Conservation (phyloP, 2,888 invertebrate species). For the Melangyna quadrimaculata region DNA sequence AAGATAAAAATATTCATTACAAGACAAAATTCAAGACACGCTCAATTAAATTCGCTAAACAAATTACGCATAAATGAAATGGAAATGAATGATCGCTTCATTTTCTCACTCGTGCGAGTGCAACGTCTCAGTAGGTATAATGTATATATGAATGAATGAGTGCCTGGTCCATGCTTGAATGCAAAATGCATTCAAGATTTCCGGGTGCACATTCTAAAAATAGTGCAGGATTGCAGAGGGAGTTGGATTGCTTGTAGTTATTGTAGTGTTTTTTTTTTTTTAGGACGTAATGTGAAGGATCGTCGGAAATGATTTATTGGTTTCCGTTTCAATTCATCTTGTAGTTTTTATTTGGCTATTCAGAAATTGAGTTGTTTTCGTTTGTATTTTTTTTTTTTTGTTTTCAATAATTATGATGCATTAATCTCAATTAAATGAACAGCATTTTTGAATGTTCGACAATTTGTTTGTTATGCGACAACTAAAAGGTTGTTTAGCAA, state of each 20-base stretch:
- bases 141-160: constrained; percentile 54
- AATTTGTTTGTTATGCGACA: constrained; percentile 28
- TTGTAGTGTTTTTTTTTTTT: neutral
- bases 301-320: constrained; percentile 65
- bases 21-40: constrained; percentile 42
- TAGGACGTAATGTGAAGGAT: constrained; percentile 33
- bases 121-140: constrained; percentile 48
- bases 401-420: constrained; percentile 3
- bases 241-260: constrained; percentile 34
- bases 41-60: constrained; percentile 66
- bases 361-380: neutral
- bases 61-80: constrained; percentile 54
- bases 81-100: constrained; percentile 69
- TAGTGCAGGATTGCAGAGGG: constrained; percentile 61
- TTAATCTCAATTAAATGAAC: constrained; percentile 54
- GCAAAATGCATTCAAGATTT: constrained; percentile 68
- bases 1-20: neutral
- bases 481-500: neutral
- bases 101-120: constrained; percentile 59
- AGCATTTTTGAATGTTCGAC: constrained; percentile 16
- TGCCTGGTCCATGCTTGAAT: constrained; percentile 58
- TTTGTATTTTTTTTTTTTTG: neutral
- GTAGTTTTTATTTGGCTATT: constrained; percentile 16
- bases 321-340: constrained; percentile 51
- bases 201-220: constrained; percentile 59